Conservation (phyloP, 2,888 invertebrate species). For the Rhogogaster chlorosoma region DNA sequence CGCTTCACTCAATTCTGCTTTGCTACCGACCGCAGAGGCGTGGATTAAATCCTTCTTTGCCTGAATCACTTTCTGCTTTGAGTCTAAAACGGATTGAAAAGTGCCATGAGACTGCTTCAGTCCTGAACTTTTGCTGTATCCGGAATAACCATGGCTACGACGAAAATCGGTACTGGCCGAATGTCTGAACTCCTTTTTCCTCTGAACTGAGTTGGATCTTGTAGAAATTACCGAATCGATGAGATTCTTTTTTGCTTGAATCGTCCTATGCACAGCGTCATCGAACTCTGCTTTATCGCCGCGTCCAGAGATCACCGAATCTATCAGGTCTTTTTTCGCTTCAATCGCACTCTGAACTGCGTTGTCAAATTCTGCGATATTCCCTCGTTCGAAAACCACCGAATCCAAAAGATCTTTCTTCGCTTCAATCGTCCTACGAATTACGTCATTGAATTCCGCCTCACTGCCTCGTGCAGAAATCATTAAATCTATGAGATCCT, state of each 20-base stretch:
- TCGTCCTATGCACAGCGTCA: neutral
- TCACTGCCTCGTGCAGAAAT: neutral
- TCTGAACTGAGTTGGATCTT: neutral
- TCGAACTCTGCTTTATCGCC: neutral
- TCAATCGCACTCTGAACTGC: neutral
- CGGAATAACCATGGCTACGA: neutral
- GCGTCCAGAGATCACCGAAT: neutral
- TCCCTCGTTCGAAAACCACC: neutral
- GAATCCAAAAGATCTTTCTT: neutral
- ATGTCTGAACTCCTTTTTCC: neutral
- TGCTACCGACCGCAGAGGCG: neutral
- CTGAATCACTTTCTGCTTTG: constrained; percentile 23
- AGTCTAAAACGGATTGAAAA: constrained; percentile 2
- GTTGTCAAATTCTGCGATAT: neutral
- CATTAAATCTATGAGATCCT: neutral
- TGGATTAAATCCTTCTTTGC: constrained; percentile 24
- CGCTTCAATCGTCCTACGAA: constrained; percentile 3
- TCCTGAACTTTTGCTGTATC: neutral
- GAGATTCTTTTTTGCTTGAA: constrained; percentile 4
- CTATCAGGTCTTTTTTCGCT: constrained; percentile 23
- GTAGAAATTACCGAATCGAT: constrained; percentile 20
- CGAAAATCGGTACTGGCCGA: neutral
- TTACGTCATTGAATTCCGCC: neutral
- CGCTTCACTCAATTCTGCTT: constrained; percentile 5
- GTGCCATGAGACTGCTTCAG: neutral